phyloP scores from a whole-genome alignment of 2,797 vertebrate genomes.

The Sebastes glaucus region DNA sequence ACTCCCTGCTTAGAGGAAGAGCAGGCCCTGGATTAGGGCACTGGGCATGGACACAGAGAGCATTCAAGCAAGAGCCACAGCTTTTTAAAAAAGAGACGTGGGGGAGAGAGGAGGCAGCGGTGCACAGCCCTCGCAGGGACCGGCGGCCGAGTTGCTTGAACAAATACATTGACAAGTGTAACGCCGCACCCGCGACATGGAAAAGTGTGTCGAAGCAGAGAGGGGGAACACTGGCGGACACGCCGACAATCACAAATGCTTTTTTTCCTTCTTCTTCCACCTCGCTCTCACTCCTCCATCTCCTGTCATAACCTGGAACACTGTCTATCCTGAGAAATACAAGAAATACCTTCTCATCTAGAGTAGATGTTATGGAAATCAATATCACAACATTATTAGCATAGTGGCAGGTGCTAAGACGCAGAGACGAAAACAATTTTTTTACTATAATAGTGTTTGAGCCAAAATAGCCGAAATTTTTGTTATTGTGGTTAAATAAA shows the following conservation, averaged over 20 bases:
- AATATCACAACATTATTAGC: not conserved
- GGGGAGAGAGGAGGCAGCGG: constrained; percentile 68
- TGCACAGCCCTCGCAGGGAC: constrained; percentile 56
- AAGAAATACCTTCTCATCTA: not conserved
- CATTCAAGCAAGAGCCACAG: constrained; percentile 77
- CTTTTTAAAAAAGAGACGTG: constrained; percentile 74
- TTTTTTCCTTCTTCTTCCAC: not conserved
- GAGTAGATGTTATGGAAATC: not conserved
- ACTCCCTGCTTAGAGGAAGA: constrained; percentile 79
- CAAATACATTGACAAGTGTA: constrained; percentile 73
- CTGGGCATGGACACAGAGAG: constrained; percentile 77
- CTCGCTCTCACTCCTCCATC: not conserved
- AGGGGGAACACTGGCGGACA: constrained; percentile 56
- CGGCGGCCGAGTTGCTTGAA: constrained; percentile 69
- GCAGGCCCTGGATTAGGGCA: constrained; percentile 77
- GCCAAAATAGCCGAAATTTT: too few species aligned
- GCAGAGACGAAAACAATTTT: too few species aligned
- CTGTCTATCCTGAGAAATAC: not conserved
- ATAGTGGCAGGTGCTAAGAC: accelerated
- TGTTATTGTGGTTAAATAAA: too few species aligned
- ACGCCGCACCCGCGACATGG: constrained; percentile 61
- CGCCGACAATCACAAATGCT: constrained; percentile 33
- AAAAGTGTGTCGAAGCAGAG: constrained; percentile 58
- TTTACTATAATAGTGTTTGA: too few species aligned
- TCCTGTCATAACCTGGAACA: constrained; percentile 16